Base-by-base conservation (phyloP, 2,113 vertebrate genomes). In the Nibea coibor region DNA sequence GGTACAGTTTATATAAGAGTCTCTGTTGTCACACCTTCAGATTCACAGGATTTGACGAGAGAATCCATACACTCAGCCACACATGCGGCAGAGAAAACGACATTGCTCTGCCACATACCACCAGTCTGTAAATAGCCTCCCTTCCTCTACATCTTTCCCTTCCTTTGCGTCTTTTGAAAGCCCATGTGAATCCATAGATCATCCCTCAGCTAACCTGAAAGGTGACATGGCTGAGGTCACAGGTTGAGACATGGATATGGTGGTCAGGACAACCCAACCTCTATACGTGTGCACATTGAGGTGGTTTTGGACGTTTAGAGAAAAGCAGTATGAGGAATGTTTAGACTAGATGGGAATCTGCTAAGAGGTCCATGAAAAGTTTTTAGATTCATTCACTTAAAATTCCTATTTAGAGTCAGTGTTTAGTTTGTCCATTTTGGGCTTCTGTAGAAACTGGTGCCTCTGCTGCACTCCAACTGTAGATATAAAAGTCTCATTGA, bases 1-100 rank as follows among this genome's bases (percentile, higher is more conserved):
- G 17, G 64, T 78, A 61, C 28, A 79, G 85, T 88, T 89, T 88
- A 86, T 81, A 62, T 83, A 87, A 82, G 65, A 5, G 48, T 63
- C 75, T 75, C 24, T 85, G 71, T 87, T 78, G 61, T 85, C 85
- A 85, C 72, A 85, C 83, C 75, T 90, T 76, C 47, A 89, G 61
- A 83, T 74, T 82, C 71, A 81, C 67, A 75, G 39, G 68, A 82
- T 84, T 80, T 63, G 63, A 64, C 11, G 19, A 82, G 74, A 70
- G 2, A 67, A 75, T 74, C 26, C 53, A 78, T 24, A 61, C 63
- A 39, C 19, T 72, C 26, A 42, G 2, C 48, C 10, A 68, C 39
- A 67, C 63, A 67, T 1, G 75, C 3, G 63, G 45, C 58, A 57
- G 43, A 69, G 64, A 75, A 83, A 83, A 59, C 74, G 76, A 50